Evolutionary conservation across 2,113 vertebrate species (phyloP), one percentile per base, ranked within the genome.

Genomic region (Balaeniceps rex): DNA sequence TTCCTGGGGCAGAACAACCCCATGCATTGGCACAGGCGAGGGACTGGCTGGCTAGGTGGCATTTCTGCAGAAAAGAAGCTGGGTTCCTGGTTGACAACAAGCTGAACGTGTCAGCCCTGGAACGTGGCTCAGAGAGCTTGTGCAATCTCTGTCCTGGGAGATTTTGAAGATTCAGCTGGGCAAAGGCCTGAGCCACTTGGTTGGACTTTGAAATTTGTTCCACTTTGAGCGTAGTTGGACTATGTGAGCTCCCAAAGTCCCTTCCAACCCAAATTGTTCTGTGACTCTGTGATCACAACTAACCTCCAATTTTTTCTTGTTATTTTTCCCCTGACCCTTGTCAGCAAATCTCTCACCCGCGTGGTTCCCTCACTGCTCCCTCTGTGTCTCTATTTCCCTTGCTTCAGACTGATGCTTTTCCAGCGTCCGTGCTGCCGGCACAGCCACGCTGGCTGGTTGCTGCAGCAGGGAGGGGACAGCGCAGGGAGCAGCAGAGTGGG

Each of bases 381-480:
- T 13, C 24, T 58, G 25, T 55, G 36, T 68, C 23, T 75, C 14
- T 51, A 1, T 51, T 75, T 57, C 44, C 17, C 52, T 23, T 75
- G 52, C 22, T 58, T 75, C 33, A 60, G 51, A 34, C 22, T 34
- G 61, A 34, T 68, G 38, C 19, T 80, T 14, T 55, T 40, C 66
- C 49, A 16, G 34, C 21, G 58, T n/a, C 33, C 19, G 23, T 34
- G 58, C 57, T 24, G 57, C 57, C 3, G 9, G 47, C 47, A 44
- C 1, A 3, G 47, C 65, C 38, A 17, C 1, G 1, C 34, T 2
- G 6, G 22, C 29, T 7, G n/a, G 25, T 80, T 21, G 51, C 60
- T 81, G 36, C 44, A 44, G 60, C 44, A 51, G 44, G 36, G 36
- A 74, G 60, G 29, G 51, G 44, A 29, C 36, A 44, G 31, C 2